Conservation (phyloP, 2,797 vertebrate genomes). For the Anas georgica region DNA sequence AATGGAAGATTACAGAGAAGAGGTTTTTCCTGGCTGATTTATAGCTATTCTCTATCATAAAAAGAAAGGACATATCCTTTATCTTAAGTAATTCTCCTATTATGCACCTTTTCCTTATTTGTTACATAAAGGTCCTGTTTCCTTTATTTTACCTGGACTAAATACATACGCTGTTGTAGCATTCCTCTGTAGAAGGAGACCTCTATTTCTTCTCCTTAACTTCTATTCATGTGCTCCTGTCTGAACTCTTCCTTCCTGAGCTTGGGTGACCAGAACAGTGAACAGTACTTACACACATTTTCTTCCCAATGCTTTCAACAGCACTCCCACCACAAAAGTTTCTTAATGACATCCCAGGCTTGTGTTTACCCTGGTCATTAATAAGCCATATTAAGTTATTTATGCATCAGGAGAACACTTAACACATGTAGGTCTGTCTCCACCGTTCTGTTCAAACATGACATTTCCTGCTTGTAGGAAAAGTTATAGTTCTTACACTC, state of each 20-base stretch:
- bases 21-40: background rate
- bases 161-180: accelerated
- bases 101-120: background rate
- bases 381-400: background rate
- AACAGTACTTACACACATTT: background rate
- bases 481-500: background rate
- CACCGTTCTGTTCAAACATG: background rate
- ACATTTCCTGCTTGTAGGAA: background rate
- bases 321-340: background rate
- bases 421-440: background rate
- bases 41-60: background rate
- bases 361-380: background rate
- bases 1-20: background rate
- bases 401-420: background rate
- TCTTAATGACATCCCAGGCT: background rate
- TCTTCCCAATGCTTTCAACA: background rate
- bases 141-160: background rate
- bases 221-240: background rate
- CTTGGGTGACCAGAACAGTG: background rate
- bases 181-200: background rate
- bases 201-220: background rate
- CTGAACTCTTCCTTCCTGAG: background rate
- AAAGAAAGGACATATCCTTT: background rate
- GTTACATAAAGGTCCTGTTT: background rate
- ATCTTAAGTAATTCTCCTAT: background rate